Percentiles rank a stretch among this genome's conserved stretches.
Conservation (phyloP, 1,140 invertebrate genomes). For the Sipha flava region DNA sequence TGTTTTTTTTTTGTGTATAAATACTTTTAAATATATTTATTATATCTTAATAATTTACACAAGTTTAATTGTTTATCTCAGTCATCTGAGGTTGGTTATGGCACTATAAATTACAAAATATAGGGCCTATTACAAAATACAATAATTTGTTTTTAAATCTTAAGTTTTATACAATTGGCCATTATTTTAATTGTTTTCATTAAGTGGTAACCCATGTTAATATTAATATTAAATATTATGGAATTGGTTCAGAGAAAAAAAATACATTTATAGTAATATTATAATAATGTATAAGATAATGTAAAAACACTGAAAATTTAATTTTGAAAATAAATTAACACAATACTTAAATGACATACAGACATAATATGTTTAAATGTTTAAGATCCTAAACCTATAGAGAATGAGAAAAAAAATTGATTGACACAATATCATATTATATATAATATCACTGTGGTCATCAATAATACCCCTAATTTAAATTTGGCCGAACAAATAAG, state of each 20-base stretch:
- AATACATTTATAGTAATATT: background rate
- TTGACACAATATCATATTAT: too few relatives aligned
- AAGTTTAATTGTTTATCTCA: background rate
- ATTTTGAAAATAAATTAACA: background rate
- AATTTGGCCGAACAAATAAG: constrained; percentile 2
- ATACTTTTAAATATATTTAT: constrained; percentile 18
- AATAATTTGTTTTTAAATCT: constrained; percentile 3
- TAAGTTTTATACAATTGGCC: constrained; percentile 17
- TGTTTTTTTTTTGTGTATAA: background rate
- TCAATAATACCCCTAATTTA: constrained; percentile 15
- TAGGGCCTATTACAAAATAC: constrained; percentile 16
- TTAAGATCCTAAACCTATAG: background rate
- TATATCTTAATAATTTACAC: background rate
- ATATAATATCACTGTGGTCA: background rate
- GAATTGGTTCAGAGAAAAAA: background rate
- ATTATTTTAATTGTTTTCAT: constrained; percentile 2
- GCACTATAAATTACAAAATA: constrained; percentile 31
- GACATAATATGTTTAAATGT: background rate
- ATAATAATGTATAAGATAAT: background rate
- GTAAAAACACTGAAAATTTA: background rate
- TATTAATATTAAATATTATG: background rate
- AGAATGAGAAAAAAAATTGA: background rate
- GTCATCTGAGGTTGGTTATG: background rate
- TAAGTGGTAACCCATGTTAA: constrained; percentile 28
- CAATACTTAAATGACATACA: background rate